phyloP scores from a whole-genome alignment of 92 coral and sea anemone species.

The Phenganax marumi region DNA sequence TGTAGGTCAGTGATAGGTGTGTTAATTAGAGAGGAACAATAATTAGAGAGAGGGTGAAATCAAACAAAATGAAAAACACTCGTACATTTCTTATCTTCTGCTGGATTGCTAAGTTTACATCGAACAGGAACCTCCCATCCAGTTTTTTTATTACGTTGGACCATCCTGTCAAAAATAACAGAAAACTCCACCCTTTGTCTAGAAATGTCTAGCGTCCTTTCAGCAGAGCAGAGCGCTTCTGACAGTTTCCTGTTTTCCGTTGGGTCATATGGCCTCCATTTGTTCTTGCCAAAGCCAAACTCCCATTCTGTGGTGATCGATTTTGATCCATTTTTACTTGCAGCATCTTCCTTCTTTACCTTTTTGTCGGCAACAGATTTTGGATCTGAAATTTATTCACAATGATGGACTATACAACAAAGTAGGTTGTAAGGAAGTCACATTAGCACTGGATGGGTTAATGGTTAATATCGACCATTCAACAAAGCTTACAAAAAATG shows the following conservation, averaged over 20 bases:
- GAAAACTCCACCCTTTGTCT: slow-evolving; percentile 58
- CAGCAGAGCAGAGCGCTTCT: slow-evolving; percentile 65
- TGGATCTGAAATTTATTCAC: background rate
- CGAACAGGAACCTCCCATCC: slow-evolving; percentile 92
- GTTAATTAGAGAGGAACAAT: slow-evolving; percentile 1
- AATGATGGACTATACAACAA: background rate
- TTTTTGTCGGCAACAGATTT: slow-evolving; percentile 4
- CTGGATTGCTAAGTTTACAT: slow-evolving; percentile 60
- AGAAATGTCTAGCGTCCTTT: slow-evolving; percentile 53
- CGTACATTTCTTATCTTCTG: slow-evolving; percentile 41
- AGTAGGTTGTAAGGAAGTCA: background rate
- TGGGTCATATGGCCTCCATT: slow-evolving; percentile 66
- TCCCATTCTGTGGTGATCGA: slow-evolving; percentile 57
- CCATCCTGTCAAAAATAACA: slow-evolving; percentile 81
- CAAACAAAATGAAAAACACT: background rate
- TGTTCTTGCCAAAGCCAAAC: slow-evolving; percentile 61
- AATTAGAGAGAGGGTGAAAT: background rate
- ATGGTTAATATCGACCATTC: too few relatives aligned
- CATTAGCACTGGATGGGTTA: background rate
- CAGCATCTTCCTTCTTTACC: slow-evolving; percentile 26
- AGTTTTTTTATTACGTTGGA: slow-evolving; percentile 75
- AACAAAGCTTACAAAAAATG: too few relatives aligned
- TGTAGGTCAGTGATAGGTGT: background rate
- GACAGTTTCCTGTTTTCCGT: slow-evolving; percentile 61
- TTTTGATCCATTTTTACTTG: background rate